Evolutionary conservation across 1,140 invertebrate species (phyloP).

Genomic region (Amyelois transitella): DNA sequence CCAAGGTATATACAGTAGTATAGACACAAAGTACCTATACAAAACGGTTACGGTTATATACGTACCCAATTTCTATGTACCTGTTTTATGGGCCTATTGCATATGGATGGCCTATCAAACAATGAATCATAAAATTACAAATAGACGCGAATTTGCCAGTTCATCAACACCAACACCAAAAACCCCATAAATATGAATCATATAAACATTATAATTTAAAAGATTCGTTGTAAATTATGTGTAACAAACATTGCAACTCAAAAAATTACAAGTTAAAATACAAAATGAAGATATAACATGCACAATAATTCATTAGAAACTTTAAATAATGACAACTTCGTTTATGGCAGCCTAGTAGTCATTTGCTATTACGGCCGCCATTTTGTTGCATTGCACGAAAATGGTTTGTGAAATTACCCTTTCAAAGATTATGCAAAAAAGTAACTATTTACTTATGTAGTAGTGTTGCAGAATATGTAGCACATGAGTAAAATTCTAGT

Average conservation of each 20-base stretch:
- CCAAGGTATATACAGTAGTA: no score
- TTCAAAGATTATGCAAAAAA: constrained; percentile 16
- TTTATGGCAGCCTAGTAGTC: no score
- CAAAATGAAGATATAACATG: not conserved
- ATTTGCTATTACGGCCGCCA: constrained; percentile 21
- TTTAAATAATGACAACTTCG: no score
- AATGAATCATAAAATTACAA: not conserved
- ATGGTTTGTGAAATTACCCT: constrained; percentile 4
- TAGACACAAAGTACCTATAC: no score
- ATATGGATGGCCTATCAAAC: constrained; percentile 15
- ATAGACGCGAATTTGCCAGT: not conserved
- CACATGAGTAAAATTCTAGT: constrained; percentile 50
- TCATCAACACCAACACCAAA: constrained; percentile 25
- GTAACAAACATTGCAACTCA: not conserved
- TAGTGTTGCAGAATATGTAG: constrained; percentile 34
- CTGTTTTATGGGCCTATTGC: no score
- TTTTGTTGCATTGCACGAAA: constrained; percentile 16
- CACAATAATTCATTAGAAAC: constrained; percentile 1
- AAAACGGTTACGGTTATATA: no score
- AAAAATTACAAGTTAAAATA: not conserved
- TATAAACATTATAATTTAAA: no score
- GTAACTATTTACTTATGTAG: no score
- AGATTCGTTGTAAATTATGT: no score
- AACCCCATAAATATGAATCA: constrained; percentile 6
- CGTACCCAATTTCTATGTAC: no score